phyloP scores from a whole-genome alignment of 2,888 invertebrate species.

The Trilocha varians region DNA sequence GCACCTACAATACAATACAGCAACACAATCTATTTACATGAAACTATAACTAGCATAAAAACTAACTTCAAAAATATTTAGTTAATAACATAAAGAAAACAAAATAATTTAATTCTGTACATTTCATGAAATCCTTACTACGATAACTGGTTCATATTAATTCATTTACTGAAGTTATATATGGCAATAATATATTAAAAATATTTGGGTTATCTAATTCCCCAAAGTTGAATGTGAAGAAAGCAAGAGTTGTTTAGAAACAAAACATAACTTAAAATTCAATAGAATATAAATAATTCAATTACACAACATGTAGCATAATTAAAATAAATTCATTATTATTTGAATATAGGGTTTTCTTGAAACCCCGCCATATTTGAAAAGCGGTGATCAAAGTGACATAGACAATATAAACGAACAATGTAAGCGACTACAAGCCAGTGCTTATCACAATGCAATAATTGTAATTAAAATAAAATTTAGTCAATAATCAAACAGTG shows the following conservation, averaged over 20 bases:
- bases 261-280: background rate
- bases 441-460: constrained; percentile 50
- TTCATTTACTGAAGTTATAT: constrained; percentile 40
- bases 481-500: constrained; percentile 43
- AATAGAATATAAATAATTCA: background rate
- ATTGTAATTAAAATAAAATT: constrained; percentile 40
- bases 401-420: constrained; percentile 28
- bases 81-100: constrained; percentile 53
- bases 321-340: background rate
- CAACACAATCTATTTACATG: constrained; percentile 62
- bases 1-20: constrained; percentile 67
- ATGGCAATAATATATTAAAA: constrained; percentile 51
- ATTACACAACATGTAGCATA: background rate
- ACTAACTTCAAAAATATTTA: constrained; percentile 52
- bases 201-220: no score
- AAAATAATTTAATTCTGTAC: constrained; percentile 68
- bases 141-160: constrained; percentile 45
- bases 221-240: no score
- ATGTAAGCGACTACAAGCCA: constrained; percentile 58
- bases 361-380: constrained; percentile 9
- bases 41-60: constrained; percentile 54
- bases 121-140: constrained; percentile 38
- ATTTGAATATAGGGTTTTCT: background rate
- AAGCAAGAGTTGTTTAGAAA: background rate
- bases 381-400: constrained; percentile 27